Evolutionary conservation across 2,888 invertebrate species (phyloP).

Genomic region (Acanthosepion esculentum): DNA sequence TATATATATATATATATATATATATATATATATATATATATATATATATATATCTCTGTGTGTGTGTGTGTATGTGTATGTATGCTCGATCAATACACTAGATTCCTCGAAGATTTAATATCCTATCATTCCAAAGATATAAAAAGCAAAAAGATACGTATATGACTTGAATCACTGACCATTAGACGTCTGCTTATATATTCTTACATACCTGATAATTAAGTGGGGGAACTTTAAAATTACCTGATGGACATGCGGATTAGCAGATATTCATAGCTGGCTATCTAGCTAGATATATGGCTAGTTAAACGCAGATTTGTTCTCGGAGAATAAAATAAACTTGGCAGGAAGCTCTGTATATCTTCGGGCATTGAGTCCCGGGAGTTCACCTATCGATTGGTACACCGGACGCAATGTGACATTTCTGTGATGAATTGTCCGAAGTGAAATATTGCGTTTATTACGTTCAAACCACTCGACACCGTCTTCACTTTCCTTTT

Average conservation of each 20-base stretch:
- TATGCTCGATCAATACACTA: background rate
- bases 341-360: background rate
- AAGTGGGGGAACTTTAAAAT: background rate
- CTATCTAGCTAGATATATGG: background rate
- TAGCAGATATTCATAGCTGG: background rate
- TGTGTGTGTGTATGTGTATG: no score
- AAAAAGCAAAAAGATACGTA: background rate
- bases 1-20: no score
- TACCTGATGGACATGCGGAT: background rate
- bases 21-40: no score
- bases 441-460: background rate
- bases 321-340: background rate
- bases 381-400: background rate
- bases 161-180: background rate
- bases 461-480: background rate
- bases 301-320: background rate
- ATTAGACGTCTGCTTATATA: background rate
- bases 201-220: background rate
- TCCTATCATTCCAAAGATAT: no score
- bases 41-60: no score
- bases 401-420: background rate
- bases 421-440: background rate
- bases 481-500: background rate
- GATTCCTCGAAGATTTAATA: background rate
- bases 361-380: background rate